phyloP scores from a whole-genome alignment of 2,888 invertebrate species.

The Metopia argyrocephala region DNA sequence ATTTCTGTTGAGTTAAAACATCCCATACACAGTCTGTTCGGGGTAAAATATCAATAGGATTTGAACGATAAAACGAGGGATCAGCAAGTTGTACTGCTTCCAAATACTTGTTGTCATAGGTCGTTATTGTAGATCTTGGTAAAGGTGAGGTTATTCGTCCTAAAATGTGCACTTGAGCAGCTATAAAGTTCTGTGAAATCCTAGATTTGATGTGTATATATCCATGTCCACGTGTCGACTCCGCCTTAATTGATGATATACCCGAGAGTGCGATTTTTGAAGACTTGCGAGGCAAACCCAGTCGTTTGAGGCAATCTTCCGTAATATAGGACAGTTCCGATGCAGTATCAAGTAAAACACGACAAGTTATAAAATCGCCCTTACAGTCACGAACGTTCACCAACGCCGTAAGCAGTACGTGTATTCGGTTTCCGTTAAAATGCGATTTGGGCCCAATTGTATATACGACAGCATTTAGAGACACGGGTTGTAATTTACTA shows the following conservation, averaged over 20 bases:
- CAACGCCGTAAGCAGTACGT: slow-evolving; percentile 16
- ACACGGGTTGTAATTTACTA: too few relatives aligned
- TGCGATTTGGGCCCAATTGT: too few relatives aligned
- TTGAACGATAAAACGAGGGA: background rate
- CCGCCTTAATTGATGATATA: background rate
- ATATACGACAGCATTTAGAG: too few relatives aligned
- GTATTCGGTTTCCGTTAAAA: too few relatives aligned
- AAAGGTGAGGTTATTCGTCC: background rate
- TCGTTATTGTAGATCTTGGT: background rate
- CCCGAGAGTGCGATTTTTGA: slow-evolving; percentile 3
- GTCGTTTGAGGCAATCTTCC: slow-evolving; percentile 12
- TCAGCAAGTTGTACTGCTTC: background rate
- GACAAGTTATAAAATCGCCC: slow-evolving; percentile 5
- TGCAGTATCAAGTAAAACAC: too few relatives aligned
- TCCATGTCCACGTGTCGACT: too few relatives aligned
- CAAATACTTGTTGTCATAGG: background rate
- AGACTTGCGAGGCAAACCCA: slow-evolving; percentile 16
- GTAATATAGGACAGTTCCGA: slow-evolving; percentile 16
- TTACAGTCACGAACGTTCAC: slow-evolving; percentile 3
- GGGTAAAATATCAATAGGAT: too few relatives aligned
- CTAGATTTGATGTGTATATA: slow-evolving; percentile 4
- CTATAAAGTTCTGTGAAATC: background rate
- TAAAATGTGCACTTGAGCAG: slow-evolving; percentile 1
- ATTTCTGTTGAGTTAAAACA: too few relatives aligned
- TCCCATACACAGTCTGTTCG: too few relatives aligned